Evolutionary conservation across 2,888 invertebrate genomes (phyloP).

Genomic region (Arge pagana): DNA sequence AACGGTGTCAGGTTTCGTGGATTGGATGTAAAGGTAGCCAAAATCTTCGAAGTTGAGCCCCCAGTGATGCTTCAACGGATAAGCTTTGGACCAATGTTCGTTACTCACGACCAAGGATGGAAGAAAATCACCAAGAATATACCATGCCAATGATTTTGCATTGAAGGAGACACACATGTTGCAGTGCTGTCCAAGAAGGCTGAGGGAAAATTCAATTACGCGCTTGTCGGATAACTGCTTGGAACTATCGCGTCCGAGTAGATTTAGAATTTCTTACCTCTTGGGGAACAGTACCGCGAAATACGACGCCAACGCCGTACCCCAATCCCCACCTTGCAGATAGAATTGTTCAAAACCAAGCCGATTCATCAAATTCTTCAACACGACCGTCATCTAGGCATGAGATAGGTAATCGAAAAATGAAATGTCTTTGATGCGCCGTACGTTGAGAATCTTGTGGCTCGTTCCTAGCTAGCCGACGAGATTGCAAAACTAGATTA

Average conservation of each 20-base stretch:
- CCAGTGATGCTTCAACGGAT: slow-evolving; percentile 56
- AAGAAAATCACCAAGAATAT: slow-evolving; percentile 61
- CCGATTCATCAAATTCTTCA: slow-evolving; percentile 63
- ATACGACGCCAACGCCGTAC: slow-evolving; percentile 57
- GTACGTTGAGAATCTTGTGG: no score
- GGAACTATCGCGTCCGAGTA: no score
- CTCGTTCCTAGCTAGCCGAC: no score
- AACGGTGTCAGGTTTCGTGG: slow-evolving; percentile 87
- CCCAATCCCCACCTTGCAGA: slow-evolving; percentile 70
- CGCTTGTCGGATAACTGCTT: no score
- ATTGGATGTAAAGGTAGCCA: slow-evolving; percentile 77
- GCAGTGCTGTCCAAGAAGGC: slow-evolving; percentile 65
- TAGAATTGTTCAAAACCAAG: slow-evolving; percentile 63
- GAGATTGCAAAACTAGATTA: no score
- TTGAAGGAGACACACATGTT: slow-evolving; percentile 64
- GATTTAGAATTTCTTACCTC: no score
- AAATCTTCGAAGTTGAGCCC: slow-evolving; percentile 53
- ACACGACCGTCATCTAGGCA: slow-evolving; percentile 56
- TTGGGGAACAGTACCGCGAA: slow-evolving; percentile 61
- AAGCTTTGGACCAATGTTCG: slow-evolving; percentile 60
- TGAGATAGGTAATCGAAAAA: slow-evolving; percentile 34
- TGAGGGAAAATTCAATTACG: no score
- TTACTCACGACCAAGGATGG: slow-evolving; percentile 65
- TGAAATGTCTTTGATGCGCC: no score
- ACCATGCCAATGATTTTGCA: slow-evolving; percentile 44